Evolutionary conservation across 2,797 vertebrate species (phyloP), one percentile per base, ranked within the genome.

Genomic region (Oreortyx pictus): DNA sequence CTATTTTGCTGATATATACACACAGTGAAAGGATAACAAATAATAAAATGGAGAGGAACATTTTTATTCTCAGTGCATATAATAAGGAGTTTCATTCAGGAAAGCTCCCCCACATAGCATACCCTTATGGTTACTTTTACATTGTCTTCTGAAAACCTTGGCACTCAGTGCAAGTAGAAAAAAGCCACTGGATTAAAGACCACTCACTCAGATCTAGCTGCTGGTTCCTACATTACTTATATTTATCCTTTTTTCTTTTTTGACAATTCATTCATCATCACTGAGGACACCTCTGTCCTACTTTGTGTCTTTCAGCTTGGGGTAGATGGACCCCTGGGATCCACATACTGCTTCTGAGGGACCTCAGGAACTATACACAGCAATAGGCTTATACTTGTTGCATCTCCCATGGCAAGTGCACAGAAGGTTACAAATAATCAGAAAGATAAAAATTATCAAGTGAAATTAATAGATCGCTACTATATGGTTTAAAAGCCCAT

Each of bases 31-130:
- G 39, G 89, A 94, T 73, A 91, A 70, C 39, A 92, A 90, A 86
- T 66, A 50, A 50, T 47, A 31, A 64, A 89, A 88, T 25, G 2
- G 37, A 84, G 3, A 79, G 44, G 41, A 92, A 84, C 9, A 37
- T 62, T 78, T 88, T 83, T 88, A 65, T 90, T 94, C 86, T 82
- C 41, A 44, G 50, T 41, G 47, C 8, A 60, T 84, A 88, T 92
- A 78, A 88, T 66, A 71, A 81, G 35, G 20, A 2, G 3, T 14
- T 86, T 31, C 19, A 54, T 86, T 31, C 19, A 54, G 60, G 57
- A 83, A 88, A 91, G n/a, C 6, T 72, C 7, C 29, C n/a, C 2
- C 9, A 2, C 64, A 85, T 7, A 77, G 39, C 3, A 14, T 59
- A 83, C 29, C 17, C n/a, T 72, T 61, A n/a, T 83, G 23, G 80